Conservation (phyloP, 2,888 invertebrate species). For the Drosophila yooni region DNA sequence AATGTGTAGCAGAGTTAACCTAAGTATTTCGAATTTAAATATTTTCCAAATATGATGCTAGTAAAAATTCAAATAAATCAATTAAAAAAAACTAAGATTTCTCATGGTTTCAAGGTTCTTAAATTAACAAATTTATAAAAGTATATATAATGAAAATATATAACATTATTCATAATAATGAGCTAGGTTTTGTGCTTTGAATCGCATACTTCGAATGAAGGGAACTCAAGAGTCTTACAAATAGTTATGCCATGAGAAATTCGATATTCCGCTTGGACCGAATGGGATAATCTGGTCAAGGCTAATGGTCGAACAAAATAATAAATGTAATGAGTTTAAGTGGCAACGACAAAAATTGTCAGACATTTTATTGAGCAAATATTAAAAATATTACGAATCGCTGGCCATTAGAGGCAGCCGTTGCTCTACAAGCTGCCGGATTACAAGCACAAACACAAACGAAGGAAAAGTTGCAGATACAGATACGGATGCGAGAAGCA, state of each 20-base stretch:
- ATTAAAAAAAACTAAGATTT: not conserved
- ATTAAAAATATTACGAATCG: slow-evolving; percentile 81
- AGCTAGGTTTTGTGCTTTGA: not conserved
- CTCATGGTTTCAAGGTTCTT: not conserved
- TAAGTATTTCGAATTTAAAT: not conserved
- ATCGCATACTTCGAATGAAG: not conserved
- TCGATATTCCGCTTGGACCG: slow-evolving; percentile 19
- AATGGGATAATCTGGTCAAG: slow-evolving; percentile 45
- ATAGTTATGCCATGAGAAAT: not conserved
- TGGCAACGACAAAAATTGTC: slow-evolving; percentile 71
- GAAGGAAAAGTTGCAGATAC: slow-evolving; percentile 17
- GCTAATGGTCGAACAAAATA: slow-evolving; percentile 54
- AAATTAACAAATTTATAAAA: not conserved
- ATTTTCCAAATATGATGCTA: not conserved
- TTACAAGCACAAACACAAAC: slow-evolving; percentile 22
- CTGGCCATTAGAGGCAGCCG: slow-evolving; percentile 76
- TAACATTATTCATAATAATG: not conserved
- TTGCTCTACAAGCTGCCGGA: slow-evolving; percentile 43
- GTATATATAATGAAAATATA: not conserved
- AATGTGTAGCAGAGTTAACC: no score
- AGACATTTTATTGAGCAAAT: slow-evolving; percentile 80
- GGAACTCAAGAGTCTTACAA: slow-evolving; percentile 2
- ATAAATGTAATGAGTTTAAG: slow-evolving; percentile 79
- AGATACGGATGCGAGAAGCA: slow-evolving; percentile 24
- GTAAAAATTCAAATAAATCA: not conserved